These are phyloP conservation scores for Passer montanus DNA, from an alignment of 2,113 vertebrate species.

Conservation along the genomic window DNA sequence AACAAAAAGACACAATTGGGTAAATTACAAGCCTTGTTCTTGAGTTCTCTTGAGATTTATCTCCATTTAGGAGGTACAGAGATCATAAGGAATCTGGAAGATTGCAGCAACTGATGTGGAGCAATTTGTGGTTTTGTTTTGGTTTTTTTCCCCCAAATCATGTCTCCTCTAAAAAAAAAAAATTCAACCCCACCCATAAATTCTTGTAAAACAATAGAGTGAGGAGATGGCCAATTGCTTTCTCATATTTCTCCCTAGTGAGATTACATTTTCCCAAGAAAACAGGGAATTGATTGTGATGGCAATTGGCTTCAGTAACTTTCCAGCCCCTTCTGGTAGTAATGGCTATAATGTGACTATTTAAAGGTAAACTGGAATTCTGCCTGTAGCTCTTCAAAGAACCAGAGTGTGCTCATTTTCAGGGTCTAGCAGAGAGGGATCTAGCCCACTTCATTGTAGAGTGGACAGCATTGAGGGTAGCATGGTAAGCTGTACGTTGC, in stretches of 20 bases:
- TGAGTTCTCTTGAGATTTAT: not conserved
- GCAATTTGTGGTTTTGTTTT: not conserved
- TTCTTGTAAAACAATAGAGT: not conserved
- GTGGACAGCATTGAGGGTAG: not conserved
- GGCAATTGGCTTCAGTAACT: not conserved
- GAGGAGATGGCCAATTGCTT: not conserved
- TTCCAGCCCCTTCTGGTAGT: not conserved
- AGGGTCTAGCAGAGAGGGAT: not conserved
- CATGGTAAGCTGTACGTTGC: accelerated
- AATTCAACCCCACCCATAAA: not conserved
- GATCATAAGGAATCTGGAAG: not conserved
- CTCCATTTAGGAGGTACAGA: not conserved
- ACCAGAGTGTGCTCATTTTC: not conserved
- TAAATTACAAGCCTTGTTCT: not conserved
- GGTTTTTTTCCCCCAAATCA: not conserved
- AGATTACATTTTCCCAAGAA: not conserved
- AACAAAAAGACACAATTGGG: not conserved
- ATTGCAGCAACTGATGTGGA: not conserved
- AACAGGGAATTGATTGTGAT: not conserved
- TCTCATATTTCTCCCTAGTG: not conserved
- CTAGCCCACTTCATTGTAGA: not conserved
- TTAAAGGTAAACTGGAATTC: not conserved
- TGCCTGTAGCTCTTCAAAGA: not conserved
- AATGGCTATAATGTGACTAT: not conserved
- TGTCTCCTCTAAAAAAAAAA: not conserved